Conservation (phyloP, 1,140 invertebrate genomes). For the Halictus rubicundus region DNA sequence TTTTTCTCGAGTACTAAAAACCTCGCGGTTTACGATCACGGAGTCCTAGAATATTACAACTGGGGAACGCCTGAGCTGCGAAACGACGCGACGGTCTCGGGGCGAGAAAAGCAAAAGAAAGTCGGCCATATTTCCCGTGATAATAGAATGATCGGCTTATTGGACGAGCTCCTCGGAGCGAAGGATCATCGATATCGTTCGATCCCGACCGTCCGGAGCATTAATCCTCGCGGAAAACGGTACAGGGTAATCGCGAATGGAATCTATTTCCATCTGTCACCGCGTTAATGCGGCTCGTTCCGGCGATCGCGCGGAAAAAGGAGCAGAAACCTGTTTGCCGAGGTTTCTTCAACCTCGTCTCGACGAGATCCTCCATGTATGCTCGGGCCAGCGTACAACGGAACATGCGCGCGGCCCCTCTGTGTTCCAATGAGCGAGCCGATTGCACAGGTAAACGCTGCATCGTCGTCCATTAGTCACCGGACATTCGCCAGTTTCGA, state of each 20-base stretch:
- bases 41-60: too few species aligned
- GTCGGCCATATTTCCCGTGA: not conserved
- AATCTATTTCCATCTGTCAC: conserved; percentile 19
- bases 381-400: not conserved
- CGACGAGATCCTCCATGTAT: not conserved
- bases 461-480: not conserved
- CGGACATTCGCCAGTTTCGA: not conserved
- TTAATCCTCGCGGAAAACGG: conserved; percentile 1
- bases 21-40: too few species aligned
- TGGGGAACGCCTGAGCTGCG: too few species aligned
- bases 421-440: not conserved
- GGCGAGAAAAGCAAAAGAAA: not conserved
- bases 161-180: not conserved
- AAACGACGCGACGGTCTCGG: too few species aligned
- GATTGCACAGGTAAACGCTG: not conserved
- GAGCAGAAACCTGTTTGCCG: conserved; percentile 19
- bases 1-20: too few species aligned
- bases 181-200: not conserved
- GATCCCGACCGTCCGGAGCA: not conserved
- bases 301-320: conserved; percentile 7
- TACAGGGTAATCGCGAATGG: conserved; percentile 5
- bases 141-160: not conserved
- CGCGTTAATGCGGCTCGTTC: conserved; percentile 6
- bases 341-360: conserved; percentile 16
- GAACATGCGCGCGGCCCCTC: not conserved